Conservation (phyloP, 1,140 invertebrate genomes). For the Pygmarrhopalites habei region DNA sequence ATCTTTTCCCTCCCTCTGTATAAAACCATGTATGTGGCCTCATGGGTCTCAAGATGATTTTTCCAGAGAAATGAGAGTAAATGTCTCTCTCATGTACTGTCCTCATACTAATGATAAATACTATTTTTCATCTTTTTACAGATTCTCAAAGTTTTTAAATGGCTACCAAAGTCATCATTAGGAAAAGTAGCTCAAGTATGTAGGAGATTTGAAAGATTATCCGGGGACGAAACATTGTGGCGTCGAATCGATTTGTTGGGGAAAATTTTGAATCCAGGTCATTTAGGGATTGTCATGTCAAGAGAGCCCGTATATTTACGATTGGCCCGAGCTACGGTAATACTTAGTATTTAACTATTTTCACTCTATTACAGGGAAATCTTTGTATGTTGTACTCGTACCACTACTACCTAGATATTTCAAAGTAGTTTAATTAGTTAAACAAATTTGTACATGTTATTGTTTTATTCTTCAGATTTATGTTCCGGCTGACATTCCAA, state of each 20-base stretch:
- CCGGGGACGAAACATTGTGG: constrained; percentile 34
- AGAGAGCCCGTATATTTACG: constrained; percentile 24
- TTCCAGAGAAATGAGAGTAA: background rate
- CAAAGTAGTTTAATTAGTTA: no score
- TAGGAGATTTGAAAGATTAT: constrained; percentile 24
- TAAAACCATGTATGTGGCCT: no score
- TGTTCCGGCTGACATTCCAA: constrained; percentile 13
- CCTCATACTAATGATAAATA: no score
- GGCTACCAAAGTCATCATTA: constrained; percentile 18
- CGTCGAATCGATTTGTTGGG: constrained; percentile 23
- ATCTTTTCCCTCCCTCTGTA: background rate
- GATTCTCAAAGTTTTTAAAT: constrained; percentile 27
- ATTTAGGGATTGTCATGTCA: constrained; percentile 13
- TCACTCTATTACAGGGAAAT: background rate
- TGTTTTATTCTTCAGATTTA: constrained; percentile 7
- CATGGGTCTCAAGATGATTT: background rate
- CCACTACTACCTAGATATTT: no score
- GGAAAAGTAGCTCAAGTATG: constrained; percentile 15
- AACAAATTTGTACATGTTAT: background rate
- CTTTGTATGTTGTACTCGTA: background rate
- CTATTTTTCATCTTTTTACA: no score
- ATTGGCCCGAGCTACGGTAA: constrained; percentile 24
- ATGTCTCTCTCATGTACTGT: background rate
- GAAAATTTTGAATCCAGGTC: constrained; percentile 11
- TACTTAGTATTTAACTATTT: background rate